Base-by-base conservation (phyloP, 2,888 invertebrate species). In the Yponomeuta cagnagella region DNA sequence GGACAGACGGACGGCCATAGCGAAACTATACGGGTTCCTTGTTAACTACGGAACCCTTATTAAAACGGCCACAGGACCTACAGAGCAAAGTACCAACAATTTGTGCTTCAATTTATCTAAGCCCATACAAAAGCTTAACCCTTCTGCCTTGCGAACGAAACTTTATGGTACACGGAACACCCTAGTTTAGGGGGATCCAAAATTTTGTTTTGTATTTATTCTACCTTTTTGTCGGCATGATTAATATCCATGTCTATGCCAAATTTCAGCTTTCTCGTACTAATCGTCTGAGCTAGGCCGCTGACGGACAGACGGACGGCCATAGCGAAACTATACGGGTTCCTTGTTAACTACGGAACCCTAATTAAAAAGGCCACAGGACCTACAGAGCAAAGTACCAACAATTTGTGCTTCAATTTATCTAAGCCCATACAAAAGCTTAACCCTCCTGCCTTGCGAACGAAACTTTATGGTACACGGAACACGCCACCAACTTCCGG, bases 401-500 rank as follows among this genome's bases (percentile, higher is more conserved):
- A 52, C 52, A 15, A 12, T 58, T 58, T 15, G 12, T 2, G 15
- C 15, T 58, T 58, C 3, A 15, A 58, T 12, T 12, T 15, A 58
- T 58, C 15, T 58, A 15, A 15, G 52, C 52, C 52, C 12, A 15
- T 15, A 15, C 12, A 12, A 58, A 58, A 15, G 12, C 52, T 58
- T 15, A 58, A 15, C 52, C 48, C 70, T 33, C 43, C 70, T 66
- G 48, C 15, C 31, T 2, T 10, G 64, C 15, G 33, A 63, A 15
- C 12, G 52, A 69, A 58, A 37, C 33, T 69, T 69, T 31, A 69
- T 58, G 52, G 58, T 33, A 52, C 63, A 63, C 33, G 33, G 63
- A 69, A 31, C 63, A 52, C 58, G 31, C 58, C 6, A 52, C 52
- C 69, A 63, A 63, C 31, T 68, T 52, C 69, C 69, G 69, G 52